Conservation (phyloP, 2,888 invertebrate species). For the Podabrus alpinus region DNA sequence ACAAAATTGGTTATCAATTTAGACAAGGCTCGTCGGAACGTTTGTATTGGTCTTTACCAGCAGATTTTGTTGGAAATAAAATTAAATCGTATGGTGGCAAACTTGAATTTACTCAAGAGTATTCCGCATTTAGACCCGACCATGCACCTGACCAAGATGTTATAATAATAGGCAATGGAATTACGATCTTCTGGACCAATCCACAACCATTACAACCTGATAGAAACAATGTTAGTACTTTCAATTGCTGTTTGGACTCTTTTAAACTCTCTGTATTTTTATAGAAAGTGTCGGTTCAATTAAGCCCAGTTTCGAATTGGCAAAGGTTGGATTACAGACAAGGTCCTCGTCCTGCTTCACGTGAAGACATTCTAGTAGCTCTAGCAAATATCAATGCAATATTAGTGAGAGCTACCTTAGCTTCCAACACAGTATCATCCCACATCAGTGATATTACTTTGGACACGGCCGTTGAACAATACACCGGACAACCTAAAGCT, state of each 20-base stretch:
- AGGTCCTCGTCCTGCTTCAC: slow-evolving; percentile 65
- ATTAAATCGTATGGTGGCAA: slow-evolving; percentile 87
- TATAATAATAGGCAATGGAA: slow-evolving; percentile 77
- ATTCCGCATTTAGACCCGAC: slow-evolving; percentile 61
- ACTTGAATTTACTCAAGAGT: slow-evolving; percentile 74
- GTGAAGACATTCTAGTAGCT: slow-evolving; percentile 83
- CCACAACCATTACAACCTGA: slow-evolving; percentile 62
- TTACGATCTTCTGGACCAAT: slow-evolving; percentile 77
- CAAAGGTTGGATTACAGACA: slow-evolving; percentile 58
- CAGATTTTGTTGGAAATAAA: slow-evolving; percentile 71
- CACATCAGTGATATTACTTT: slow-evolving; percentile 83
- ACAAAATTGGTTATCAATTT: slow-evolving; percentile 66
- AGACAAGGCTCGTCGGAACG: slow-evolving; percentile 56
- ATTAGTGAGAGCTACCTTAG: slow-evolving; percentile 79
- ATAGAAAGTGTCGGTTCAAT: slow-evolving; percentile 66
- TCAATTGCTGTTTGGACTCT: not conserved
- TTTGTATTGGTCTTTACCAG: slow-evolving; percentile 78
- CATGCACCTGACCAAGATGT: slow-evolving; percentile 76
- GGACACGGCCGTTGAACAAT: slow-evolving; percentile 77
- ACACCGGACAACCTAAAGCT: slow-evolving; percentile 67
- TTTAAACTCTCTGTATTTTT: slow-evolving; percentile 6
- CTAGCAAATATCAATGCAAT: slow-evolving; percentile 82
- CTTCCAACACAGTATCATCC: slow-evolving; percentile 65
- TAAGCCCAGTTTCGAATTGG: slow-evolving; percentile 71
- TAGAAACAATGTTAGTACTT: slow-evolving; percentile 63